Percentiles rank a stretch among this genome's conserved stretches.
Conservation (phyloP, 2,113 vertebrate genomes). For the Empidonax alnorum region DNA sequence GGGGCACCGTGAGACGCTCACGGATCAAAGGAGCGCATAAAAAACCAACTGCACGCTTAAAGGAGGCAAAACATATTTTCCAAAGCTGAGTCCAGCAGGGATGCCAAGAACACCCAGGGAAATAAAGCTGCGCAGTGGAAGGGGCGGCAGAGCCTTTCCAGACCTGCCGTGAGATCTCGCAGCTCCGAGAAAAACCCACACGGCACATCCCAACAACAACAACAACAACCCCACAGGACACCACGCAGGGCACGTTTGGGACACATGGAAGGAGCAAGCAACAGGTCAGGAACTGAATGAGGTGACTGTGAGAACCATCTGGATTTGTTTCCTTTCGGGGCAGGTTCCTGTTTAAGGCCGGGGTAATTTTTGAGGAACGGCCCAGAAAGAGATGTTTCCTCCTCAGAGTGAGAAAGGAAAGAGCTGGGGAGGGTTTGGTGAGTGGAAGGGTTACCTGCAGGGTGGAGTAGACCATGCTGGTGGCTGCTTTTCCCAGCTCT, state of each 20-base stretch:
- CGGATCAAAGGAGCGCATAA: background rate
- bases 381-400: accelerated
- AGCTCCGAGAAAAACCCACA: background rate
- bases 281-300: background rate
- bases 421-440: background rate
- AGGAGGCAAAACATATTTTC: background rate
- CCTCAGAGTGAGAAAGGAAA: background rate
- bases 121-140: background rate
- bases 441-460: constrained; percentile 44
- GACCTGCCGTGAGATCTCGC: background rate
- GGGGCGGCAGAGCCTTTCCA: background rate
- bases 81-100: background rate
- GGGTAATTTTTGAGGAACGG: background rate
- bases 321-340: background rate
- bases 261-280: background rate
- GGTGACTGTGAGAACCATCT: background rate
- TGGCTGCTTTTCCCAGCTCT: background rate
- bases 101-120: constrained; percentile 32
- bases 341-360: background rate
- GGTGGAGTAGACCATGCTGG: constrained; percentile 57
- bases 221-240: background rate
- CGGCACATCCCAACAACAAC: background rate
- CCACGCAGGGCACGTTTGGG: accelerated
- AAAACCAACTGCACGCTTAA: background rate
- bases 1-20: background rate